These are phyloP conservation scores for Sebastes reedi DNA, from an alignment of 2,797 vertebrate genomes.

Conservation along the genomic window DNA sequence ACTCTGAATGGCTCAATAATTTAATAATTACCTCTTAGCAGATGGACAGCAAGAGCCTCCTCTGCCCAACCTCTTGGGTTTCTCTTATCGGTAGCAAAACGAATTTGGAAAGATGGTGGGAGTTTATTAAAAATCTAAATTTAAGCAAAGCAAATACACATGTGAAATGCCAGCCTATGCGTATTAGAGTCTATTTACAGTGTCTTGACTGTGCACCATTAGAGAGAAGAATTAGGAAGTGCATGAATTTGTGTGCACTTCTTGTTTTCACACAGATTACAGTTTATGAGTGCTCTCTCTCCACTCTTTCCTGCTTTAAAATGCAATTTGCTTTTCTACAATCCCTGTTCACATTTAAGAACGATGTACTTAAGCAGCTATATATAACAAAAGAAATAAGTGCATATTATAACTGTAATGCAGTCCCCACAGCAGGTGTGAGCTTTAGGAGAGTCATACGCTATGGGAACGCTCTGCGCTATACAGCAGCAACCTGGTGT, in stretches of 20 bases:
- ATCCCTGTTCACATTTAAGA: not conserved
- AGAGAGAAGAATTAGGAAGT: not conserved
- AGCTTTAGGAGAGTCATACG: not conserved
- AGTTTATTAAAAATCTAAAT: slow-evolving; percentile 10
- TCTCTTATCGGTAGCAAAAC: slow-evolving; percentile 7
- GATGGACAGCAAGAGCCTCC: slow-evolving; percentile 44
- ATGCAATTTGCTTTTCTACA: not conserved
- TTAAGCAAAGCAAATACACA: not conserved
- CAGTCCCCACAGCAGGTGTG: not conserved
- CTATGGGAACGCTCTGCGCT: not conserved
- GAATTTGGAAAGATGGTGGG: not conserved
- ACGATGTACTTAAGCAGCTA: not conserved
- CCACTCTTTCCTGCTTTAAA: not conserved
- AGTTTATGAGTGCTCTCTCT: not conserved
- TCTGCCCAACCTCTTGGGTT: slow-evolving; percentile 16
- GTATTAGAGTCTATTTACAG: not conserved
- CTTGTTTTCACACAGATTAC: not conserved
- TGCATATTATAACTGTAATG: not conserved
- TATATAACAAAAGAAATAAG: not conserved
- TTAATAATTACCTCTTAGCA: slow-evolving; percentile 77
- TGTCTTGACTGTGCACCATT: slow-evolving; percentile 12
- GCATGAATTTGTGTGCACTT: not conserved
- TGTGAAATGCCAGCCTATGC: not conserved
- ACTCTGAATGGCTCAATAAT: slow-evolving; percentile 75
- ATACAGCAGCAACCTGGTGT: not conserved